Conservation (phyloP, 64 coral and sea anemone species). For the Acropora yongei region DNA sequence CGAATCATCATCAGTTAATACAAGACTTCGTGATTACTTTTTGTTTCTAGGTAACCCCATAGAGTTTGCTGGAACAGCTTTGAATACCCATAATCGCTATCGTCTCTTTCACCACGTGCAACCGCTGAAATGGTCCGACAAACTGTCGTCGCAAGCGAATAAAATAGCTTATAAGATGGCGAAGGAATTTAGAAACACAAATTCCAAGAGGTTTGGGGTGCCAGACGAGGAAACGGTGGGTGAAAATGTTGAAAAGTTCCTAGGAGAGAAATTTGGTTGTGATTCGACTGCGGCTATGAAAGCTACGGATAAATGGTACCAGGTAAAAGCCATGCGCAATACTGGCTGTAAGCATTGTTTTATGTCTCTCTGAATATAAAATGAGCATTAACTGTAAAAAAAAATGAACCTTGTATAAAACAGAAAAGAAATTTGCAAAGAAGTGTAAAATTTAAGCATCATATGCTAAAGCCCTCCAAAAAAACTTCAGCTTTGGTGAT, state of each 20-base stretch:
- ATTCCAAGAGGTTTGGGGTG: conserved; percentile 49
- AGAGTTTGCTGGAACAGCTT: conserved; percentile 56
- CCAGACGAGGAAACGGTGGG: conserved; percentile 62
- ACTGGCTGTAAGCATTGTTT: neutral
- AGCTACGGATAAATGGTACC: conserved; percentile 71
- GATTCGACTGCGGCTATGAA: conserved; percentile 72
- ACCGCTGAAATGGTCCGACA: conserved; percentile 77
- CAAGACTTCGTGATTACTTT: neutral
- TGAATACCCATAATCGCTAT: conserved; percentile 76
- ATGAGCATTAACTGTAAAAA: no score
- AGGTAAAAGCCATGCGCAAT: neutral
- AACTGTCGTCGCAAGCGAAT: conserved; percentile 71
- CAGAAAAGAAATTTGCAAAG: no score
- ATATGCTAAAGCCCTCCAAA: no score
- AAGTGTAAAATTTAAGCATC: no score
- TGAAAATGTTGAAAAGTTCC: conserved; percentile 83
- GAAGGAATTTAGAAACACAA: conserved; percentile 16
- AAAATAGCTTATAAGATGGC: conserved; percentile 71
- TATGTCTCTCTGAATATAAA: no score
- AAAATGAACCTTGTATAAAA: no score
- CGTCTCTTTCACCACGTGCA: conserved; percentile 77
- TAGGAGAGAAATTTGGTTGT: conserved; percentile 64
- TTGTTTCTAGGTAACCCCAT: conserved; percentile 24
- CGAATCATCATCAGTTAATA: neutral
- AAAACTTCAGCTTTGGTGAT: no score